phyloP scores from a whole-genome alignment of 1,140 invertebrate species.

The Atta texana region DNA sequence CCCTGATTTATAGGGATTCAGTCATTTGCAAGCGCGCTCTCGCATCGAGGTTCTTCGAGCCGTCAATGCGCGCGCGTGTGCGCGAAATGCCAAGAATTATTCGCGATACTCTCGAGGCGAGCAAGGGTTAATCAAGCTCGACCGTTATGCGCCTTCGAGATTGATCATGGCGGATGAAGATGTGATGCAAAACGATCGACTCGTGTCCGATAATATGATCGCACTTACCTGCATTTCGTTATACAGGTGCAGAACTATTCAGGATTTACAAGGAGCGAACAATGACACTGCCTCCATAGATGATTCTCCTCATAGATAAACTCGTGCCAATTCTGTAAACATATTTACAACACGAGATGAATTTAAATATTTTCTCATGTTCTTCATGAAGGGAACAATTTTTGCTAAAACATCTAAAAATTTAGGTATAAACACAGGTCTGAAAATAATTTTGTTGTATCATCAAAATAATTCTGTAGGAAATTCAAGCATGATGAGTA shows the following conservation, averaged over 20 bases:
- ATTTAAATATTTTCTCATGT: neutral
- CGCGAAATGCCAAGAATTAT: slow-evolving; percentile 64
- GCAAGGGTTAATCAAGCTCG: slow-evolving; percentile 72
- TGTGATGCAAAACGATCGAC: slow-evolving; percentile 69
- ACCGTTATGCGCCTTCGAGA: slow-evolving; percentile 59
- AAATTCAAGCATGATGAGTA: too few relatives aligned
- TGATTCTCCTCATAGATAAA: neutral
- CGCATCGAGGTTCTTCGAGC: slow-evolving; percentile 1
- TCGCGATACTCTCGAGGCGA: slow-evolving; percentile 35
- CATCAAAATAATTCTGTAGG: too few relatives aligned
- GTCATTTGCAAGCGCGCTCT: slow-evolving; percentile 68
- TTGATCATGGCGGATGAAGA: slow-evolving; percentile 65
- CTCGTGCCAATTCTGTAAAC: neutral
- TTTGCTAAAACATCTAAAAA: too few relatives aligned
- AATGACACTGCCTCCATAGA: slow-evolving; percentile 1
- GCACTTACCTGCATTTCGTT: slow-evolving; percentile 45
- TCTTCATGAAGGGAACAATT: too few relatives aligned
- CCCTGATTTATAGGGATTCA: slow-evolving; percentile 79
- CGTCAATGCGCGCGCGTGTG: slow-evolving; percentile 28
- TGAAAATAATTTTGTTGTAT: too few relatives aligned
- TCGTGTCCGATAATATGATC: slow-evolving; percentile 56
- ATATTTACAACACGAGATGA: neutral
- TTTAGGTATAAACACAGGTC: too few relatives aligned
- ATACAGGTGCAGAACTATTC: neutral
- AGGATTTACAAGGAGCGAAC: neutral